Conservation (phyloP, 92 coral and sea anemone species). For the Chrysogorgia sp. region DNA sequence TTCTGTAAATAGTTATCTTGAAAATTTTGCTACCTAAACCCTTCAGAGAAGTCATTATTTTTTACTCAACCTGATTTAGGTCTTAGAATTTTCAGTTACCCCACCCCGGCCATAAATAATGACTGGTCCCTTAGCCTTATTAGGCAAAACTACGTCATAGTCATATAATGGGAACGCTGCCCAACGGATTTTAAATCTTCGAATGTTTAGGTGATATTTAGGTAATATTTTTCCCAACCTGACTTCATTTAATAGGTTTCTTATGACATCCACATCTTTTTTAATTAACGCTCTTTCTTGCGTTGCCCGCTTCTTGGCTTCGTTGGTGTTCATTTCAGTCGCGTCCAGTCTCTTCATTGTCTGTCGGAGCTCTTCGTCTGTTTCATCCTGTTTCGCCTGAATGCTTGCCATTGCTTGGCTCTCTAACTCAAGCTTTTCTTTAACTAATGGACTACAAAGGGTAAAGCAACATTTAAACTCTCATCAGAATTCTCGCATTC, state of each 20-base stretch:
- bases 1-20: too few species aligned
- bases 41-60: too few species aligned
- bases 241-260: conserved; percentile 88
- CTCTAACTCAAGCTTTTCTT: conserved; percentile 94
- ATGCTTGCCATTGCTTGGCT: conserved; percentile 97
- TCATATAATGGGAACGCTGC: too few species aligned
- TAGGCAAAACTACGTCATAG: too few species aligned
- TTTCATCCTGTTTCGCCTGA: conserved; percentile 91
- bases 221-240: conserved; percentile 60
- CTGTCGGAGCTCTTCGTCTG: conserved; percentile 78
- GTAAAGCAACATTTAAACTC: background rate
- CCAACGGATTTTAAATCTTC: too few species aligned
- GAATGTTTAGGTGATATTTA: background rate
- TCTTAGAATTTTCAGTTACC: too few species aligned
- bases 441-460: conserved; percentile 83
- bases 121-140: too few species aligned
- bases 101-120: too few species aligned
- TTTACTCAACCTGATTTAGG: too few species aligned
- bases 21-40: too few species aligned
- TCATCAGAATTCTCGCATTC: background rate
- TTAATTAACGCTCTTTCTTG: conserved; percentile 87
- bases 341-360: conserved; percentile 87
- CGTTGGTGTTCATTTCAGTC: conserved; percentile 89
- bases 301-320: conserved; percentile 85
- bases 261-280: conserved; percentile 87